phyloP scores from a whole-genome alignment of 2,113 vertebrate genomes.

The Paramisgurnus dabryanus region DNA sequence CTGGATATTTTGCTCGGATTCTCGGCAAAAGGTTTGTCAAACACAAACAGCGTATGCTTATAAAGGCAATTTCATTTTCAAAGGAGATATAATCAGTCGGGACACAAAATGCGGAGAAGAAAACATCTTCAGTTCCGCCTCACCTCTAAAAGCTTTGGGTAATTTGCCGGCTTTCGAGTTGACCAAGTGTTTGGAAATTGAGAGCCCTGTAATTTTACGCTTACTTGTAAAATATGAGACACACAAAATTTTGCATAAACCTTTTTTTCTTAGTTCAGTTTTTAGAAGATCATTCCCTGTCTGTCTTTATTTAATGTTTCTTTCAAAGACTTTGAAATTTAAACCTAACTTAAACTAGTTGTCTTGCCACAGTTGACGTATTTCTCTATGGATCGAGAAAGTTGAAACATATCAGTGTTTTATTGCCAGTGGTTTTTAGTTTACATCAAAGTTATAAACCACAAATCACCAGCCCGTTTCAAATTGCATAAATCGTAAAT shows the following conservation, averaged over 20 bases:
- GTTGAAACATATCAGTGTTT: background rate
- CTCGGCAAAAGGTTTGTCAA: constrained; percentile 26
- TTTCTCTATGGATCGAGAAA: background rate
- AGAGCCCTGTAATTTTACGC: constrained; percentile 29
- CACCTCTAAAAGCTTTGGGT: constrained; percentile 27
- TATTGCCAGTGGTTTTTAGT: too few relatives aligned
- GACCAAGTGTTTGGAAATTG: constrained; percentile 35
- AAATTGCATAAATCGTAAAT: too few relatives aligned
- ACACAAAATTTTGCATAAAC: background rate
- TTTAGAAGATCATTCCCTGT: background rate
- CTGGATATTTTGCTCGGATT: constrained; percentile 25
- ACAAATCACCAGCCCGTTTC: too few relatives aligned
- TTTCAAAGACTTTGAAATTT: constrained; percentile 10
- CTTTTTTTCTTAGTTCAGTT: background rate
- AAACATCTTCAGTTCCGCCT: constrained; percentile 28
- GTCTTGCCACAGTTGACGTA: too few relatives aligned
- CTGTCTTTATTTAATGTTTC: background rate
- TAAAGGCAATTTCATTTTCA: constrained; percentile 47
- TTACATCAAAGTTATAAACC: too few relatives aligned
- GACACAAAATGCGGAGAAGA: constrained; percentile 29
- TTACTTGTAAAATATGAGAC: constrained; percentile 15
- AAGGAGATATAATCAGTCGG: constrained; percentile 44
- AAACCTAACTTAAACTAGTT: too few relatives aligned
- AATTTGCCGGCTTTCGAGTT: constrained; percentile 24
- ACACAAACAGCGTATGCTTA: constrained; percentile 26